Conservation (phyloP, 2,888 invertebrate genomes). For the Caenorhabditis plicata region DNA sequence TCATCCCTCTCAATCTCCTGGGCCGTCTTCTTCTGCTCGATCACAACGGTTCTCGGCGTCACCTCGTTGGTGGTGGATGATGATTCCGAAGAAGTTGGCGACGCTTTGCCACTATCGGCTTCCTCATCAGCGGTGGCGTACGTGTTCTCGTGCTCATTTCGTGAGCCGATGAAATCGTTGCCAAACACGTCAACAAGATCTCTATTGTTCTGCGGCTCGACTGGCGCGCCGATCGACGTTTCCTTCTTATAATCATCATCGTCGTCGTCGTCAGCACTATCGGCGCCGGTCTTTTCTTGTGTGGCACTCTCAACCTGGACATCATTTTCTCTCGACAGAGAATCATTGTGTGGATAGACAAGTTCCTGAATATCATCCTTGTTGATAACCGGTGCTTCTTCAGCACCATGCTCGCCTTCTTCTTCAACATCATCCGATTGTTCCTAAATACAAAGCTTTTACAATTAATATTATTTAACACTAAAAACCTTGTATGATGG, state of each 20-base stretch:
- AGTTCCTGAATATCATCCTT: neutral
- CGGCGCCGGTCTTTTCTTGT: neutral
- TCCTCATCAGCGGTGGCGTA: constrained; percentile 20
- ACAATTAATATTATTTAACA: no score
- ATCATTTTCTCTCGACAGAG: neutral
- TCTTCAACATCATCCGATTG: no score
- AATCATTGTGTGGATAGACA: neutral
- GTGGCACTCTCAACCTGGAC: neutral
- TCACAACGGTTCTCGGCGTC: constrained; percentile 11
- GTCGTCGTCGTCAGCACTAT: neutral
- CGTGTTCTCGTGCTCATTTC: constrained; percentile 6
- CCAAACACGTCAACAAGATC: constrained; percentile 30
- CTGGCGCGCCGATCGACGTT: neutral
- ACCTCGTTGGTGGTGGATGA: constrained; percentile 21
- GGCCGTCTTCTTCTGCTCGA: constrained; percentile 1
- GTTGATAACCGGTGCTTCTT: no score
- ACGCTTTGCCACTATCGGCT: constrained; percentile 31
- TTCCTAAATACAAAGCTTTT: no score
- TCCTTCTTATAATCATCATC: constrained; percentile 1
- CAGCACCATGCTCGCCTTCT: neutral
- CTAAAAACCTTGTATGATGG: no score
- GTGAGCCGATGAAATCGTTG: constrained; percentile 25
- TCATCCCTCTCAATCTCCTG: no score
- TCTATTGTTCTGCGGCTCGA: neutral
- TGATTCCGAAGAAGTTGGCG: constrained; percentile 20